Conservation (phyloP, 2,888 invertebrate species). For the Agrilus mali region DNA sequence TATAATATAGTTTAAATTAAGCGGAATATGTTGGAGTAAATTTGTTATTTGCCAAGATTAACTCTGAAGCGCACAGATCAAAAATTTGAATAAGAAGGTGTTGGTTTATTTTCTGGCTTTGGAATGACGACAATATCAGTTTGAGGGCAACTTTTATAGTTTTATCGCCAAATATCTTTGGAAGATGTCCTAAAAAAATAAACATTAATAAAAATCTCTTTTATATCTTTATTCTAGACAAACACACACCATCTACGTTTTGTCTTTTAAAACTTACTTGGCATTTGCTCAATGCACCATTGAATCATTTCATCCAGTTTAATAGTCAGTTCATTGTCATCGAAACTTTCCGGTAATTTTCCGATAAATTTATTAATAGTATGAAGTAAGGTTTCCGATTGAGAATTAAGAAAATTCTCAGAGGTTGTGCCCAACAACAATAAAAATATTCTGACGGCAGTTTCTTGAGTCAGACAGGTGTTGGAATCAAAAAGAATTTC, state of each 20-base stretch:
- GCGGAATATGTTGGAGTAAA: constrained; percentile 18
- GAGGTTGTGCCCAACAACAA: constrained; percentile 32
- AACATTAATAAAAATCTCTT: constrained; percentile 4
- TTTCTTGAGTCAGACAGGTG: constrained; percentile 36
- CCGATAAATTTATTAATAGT: constrained; percentile 20
- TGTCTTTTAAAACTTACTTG: constrained; percentile 21
- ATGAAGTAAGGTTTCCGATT: constrained; percentile 12
- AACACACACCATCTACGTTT: neutral
- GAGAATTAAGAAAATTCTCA: constrained; percentile 23
- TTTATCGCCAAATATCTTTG: constrained; percentile 30
- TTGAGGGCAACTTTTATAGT: constrained; percentile 27
- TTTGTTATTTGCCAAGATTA: constrained; percentile 16
- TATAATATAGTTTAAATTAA: neutral
- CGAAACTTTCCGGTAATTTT: constrained; percentile 15
- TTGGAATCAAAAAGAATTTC: constrained; percentile 36
- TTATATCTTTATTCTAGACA: too few species aligned
- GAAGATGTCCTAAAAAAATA: constrained; percentile 22
- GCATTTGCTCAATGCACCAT: constrained; percentile 20
- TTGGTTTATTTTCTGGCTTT: constrained; percentile 35
- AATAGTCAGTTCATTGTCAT: constrained; percentile 20
- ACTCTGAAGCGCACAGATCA: constrained; percentile 26
- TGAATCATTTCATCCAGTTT: constrained; percentile 24
- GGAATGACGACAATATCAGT: constrained; percentile 33
- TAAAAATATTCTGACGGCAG: constrained; percentile 35
- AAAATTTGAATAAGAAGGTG: constrained; percentile 37